A percentile compares a stretch with the other conserved stretches of the same genome.
Conservation (phyloP, 2,888 invertebrate genomes). For the Dynastes hyllus region DNA sequence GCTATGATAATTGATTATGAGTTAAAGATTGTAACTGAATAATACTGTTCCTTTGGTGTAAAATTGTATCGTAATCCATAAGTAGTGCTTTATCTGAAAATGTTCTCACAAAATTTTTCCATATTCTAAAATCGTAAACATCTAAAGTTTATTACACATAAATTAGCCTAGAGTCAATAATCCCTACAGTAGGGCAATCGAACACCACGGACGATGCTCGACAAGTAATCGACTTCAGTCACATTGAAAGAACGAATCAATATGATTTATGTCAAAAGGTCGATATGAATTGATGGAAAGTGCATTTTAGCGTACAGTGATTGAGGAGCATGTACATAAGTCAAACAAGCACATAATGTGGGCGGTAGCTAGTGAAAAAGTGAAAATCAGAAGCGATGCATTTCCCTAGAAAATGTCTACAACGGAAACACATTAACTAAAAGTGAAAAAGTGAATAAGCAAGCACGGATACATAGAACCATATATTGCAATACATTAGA, state of each 20-base stretch:
- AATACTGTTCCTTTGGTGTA: no score
- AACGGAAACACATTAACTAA: background rate
- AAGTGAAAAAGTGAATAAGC: constrained; percentile 1
- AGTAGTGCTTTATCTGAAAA: no score
- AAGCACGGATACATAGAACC: background rate
- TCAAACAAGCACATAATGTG: background rate
- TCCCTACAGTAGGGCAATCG: no score
- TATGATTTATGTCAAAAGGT: constrained; percentile 15
- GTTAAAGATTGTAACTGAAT: no score
- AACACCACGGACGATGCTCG: no score
- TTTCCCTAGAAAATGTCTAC: background rate
- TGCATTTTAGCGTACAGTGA: background rate
- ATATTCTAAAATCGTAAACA: no score
- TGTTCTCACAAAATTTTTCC: no score
- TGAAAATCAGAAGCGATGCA: constrained; percentile 2
- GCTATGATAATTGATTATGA: no score
- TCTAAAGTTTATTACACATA: no score
- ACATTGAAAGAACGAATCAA: background rate
- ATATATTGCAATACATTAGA: background rate
- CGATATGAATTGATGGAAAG: constrained; percentile 18
- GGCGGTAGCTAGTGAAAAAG: constrained; percentile 2
- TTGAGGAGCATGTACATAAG: background rate
- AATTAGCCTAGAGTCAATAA: no score
- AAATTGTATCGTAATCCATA: no score
- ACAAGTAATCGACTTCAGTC: no score